Conservation (phyloP, 2,888 invertebrate genomes). For the Stramonita haemastoma region DNA sequence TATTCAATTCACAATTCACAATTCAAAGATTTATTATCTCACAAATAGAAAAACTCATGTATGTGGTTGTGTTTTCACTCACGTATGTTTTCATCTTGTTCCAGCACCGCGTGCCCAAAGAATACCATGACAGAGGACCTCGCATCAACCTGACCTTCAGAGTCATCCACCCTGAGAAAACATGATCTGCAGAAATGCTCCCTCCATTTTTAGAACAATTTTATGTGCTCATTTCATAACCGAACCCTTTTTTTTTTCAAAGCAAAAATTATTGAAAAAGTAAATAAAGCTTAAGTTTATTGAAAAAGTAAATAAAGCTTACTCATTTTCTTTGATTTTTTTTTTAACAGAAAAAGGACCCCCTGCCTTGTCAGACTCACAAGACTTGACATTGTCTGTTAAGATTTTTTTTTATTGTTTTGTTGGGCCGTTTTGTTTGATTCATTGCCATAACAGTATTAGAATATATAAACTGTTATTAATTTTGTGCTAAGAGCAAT, state of each 20-base stretch:
- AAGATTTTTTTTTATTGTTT: too few species aligned
- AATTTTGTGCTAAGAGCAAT: not conserved
- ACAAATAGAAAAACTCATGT: too few species aligned
- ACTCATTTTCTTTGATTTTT: too few species aligned
- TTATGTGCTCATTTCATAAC: not conserved
- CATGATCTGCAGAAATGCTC: not conserved
- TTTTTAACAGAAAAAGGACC: too few species aligned
- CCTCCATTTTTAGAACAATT: not conserved
- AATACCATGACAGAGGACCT: conserved; percentile 76
- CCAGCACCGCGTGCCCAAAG: conserved; percentile 77
- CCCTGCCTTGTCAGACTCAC: too few species aligned
- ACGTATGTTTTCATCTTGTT: conserved; percentile 49
- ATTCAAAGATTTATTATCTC: too few species aligned
- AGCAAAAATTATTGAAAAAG: too few species aligned
- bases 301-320: too few species aligned
- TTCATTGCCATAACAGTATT: not conserved
- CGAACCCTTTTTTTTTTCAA: not conserved
- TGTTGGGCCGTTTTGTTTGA: too few species aligned
- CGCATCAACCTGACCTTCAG: conserved; percentile 78
- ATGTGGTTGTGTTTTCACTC: not conserved
- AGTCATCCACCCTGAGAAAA: conserved; percentile 72
- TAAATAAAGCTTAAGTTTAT: too few species aligned
- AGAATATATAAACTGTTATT: not conserved
- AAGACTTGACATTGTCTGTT: too few species aligned
- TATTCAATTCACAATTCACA: too few species aligned